Percentiles rank a stretch among this genome's conserved stretches.
phyloP scores from a whole-genome alignment of 2,888 invertebrate genomes.

The Cyclophora punctaria region DNA sequence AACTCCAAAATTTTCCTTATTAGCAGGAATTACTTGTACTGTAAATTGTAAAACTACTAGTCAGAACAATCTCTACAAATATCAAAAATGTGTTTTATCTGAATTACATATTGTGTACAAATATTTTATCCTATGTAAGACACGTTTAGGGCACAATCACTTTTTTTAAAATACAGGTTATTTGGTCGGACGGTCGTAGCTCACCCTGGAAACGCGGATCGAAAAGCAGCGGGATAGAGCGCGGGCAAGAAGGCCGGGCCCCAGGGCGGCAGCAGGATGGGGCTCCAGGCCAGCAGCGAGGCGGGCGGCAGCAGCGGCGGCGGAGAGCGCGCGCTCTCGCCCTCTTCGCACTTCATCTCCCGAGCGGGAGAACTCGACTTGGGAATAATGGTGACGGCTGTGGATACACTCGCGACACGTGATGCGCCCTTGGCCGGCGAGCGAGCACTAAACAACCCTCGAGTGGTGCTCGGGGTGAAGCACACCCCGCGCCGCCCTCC shows the following conservation, averaged over 20 bases:
- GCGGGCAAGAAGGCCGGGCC: slow-evolving; percentile 82
- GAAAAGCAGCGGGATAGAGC: slow-evolving; percentile 81
- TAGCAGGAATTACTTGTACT: too few species aligned
- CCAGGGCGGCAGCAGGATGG: slow-evolving; percentile 84
- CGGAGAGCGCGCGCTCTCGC: slow-evolving; percentile 55
- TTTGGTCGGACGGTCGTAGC: slow-evolving; percentile 34
- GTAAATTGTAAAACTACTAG: too few species aligned
- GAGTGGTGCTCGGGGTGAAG: slow-evolving; percentile 74
- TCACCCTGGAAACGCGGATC: slow-evolving; percentile 85
- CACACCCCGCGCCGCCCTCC: slow-evolving; percentile 71
- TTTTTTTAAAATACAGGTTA: slow-evolving; percentile 11
- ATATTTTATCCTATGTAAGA: too few species aligned
- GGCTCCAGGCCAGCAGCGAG: slow-evolving; percentile 84
- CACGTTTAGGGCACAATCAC: slow-evolving; percentile 2
- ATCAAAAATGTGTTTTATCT: too few species aligned
- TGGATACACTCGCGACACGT: slow-evolving; percentile 55
- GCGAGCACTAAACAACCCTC: slow-evolving; percentile 72
- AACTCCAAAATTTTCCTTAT: too few species aligned
- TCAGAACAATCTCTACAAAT: too few species aligned
- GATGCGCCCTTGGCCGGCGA: slow-evolving; percentile 68
- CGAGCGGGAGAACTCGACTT: slow-evolving; percentile 68
- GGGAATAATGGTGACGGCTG: slow-evolving; percentile 67
- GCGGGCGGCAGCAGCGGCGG: slow-evolving; percentile 71
- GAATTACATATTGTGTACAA: too few species aligned
- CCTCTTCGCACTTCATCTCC: slow-evolving; percentile 73